phyloP scores from a whole-genome alignment of 2,797 vertebrate genomes.

The Gastrophryne carolinensis region DNA sequence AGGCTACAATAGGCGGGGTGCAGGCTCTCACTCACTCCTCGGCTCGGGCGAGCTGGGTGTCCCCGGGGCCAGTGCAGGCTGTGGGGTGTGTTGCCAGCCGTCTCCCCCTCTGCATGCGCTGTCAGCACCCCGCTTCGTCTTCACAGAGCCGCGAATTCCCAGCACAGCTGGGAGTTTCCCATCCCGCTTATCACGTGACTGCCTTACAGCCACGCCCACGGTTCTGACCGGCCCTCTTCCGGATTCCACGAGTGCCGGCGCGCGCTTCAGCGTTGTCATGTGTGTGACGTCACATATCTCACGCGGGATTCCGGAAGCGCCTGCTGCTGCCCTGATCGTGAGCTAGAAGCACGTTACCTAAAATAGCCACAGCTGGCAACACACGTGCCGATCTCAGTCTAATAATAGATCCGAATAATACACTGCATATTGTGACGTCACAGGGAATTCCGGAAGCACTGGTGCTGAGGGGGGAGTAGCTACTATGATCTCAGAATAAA shows the following conservation, averaged over 20 bases:
- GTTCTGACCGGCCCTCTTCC: not conserved
- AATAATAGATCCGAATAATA: too few relatives aligned
- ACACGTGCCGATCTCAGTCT: too few relatives aligned
- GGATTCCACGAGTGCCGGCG: not conserved
- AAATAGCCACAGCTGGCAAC: too few relatives aligned
- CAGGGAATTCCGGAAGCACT: not conserved
- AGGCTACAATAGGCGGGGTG: too few relatives aligned
- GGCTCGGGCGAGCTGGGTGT: not conserved
- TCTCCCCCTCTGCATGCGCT: not conserved
- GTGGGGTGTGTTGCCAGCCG: too few relatives aligned
- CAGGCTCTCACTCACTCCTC: not conserved
- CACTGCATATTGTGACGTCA: too few relatives aligned
- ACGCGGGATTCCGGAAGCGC: not conserved
- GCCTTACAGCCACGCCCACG: not conserved
- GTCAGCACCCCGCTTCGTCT: not conserved
- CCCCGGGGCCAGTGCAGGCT: not conserved
- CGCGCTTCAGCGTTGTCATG: not conserved
- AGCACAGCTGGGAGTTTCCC: not conserved
- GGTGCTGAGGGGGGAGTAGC: too few relatives aligned
- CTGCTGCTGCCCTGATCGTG: too few relatives aligned
- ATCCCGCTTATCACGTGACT: constrained; percentile 34
- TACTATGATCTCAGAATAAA: too few relatives aligned
- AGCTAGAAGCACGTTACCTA: too few relatives aligned
- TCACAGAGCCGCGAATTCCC: not conserved
- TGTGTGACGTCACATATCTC: not conserved